Conservation (phyloP, 2,797 vertebrate genomes). For the Pyrocephalus nanus region DNA sequence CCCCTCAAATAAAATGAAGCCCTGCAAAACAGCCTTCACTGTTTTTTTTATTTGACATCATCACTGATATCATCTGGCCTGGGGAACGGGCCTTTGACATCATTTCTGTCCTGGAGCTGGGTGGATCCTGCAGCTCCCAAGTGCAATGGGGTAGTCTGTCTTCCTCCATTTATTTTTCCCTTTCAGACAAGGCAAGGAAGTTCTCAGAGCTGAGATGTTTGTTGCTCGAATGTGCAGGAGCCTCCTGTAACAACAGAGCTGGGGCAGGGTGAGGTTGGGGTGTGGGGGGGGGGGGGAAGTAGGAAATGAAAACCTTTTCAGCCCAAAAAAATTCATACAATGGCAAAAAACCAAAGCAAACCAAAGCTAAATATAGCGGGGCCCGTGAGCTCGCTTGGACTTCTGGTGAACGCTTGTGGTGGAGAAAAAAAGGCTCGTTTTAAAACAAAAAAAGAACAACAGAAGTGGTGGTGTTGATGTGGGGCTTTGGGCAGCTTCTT, state of each 20-base stretch:
- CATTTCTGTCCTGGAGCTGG: not conserved
- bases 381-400: not conserved
- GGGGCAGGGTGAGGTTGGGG: not conserved
- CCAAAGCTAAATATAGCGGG: conserved; percentile 32
- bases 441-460: not conserved
- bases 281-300: not conserved
- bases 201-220: not conserved
- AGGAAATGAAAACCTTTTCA: conserved; percentile 21
- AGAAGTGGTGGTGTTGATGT: not conserved
- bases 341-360: conserved; percentile 48
- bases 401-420: not conserved
- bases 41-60: not conserved
- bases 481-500: not conserved
- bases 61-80: not conserved
- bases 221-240: not conserved
- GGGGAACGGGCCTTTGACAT: not conserved
- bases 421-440: not conserved
- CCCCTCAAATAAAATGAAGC: not conserved
- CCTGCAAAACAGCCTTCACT: not conserved
- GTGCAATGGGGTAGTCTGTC: not conserved
- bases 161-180: not conserved
- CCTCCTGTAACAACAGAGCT: not conserved
- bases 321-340: not conserved
- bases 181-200: not conserved
- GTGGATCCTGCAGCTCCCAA: not conserved